Percentiles rank a stretch among this genome's conserved stretches.
phyloP scores from a whole-genome alignment of 2,888 invertebrate species.

The Pheosia gnoma region DNA sequence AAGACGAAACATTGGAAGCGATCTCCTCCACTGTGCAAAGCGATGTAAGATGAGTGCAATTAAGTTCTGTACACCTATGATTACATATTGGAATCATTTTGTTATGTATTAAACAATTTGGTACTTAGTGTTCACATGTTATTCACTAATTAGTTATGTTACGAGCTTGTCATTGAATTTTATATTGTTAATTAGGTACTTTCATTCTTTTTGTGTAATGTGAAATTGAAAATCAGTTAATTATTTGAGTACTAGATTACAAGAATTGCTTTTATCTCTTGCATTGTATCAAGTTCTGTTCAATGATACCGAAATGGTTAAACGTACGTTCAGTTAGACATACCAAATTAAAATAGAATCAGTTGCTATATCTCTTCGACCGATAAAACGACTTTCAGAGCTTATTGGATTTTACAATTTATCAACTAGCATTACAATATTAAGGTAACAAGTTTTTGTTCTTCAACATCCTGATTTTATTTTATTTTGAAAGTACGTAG shows the following conservation, averaged over 20 bases:
- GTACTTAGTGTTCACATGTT: conserved; percentile 32
- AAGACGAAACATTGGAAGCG: conserved; percentile 72
- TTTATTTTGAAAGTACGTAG: neutral
- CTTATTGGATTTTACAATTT: too few species aligned
- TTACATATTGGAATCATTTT: conserved; percentile 33
- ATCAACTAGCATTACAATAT: too few species aligned
- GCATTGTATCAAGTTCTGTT: conserved; percentile 28
- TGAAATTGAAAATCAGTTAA: conserved; percentile 32
- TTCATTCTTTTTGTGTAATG: conserved; percentile 35
- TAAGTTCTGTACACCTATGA: conserved; percentile 50
- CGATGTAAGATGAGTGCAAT: conserved; percentile 73
- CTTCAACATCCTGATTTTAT: neutral
- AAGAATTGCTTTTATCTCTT: conserved; percentile 10
- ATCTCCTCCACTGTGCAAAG: conserved; percentile 79
- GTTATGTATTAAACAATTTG: conserved; percentile 44
- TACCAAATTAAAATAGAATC: neutral
- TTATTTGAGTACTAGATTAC: conserved; percentile 24
- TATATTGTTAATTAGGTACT: conserved; percentile 26
- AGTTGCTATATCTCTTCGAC: neutral
- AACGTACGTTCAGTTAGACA: neutral
- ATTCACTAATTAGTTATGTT: conserved; percentile 64
- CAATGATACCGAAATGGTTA: conserved; percentile 1
- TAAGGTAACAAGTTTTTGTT: neutral
- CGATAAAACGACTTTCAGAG: too few species aligned
- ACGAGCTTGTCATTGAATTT: conserved; percentile 36